phyloP scores from a whole-genome alignment of 2,113 vertebrate species.

The Sphyrna mokarran region DNA sequence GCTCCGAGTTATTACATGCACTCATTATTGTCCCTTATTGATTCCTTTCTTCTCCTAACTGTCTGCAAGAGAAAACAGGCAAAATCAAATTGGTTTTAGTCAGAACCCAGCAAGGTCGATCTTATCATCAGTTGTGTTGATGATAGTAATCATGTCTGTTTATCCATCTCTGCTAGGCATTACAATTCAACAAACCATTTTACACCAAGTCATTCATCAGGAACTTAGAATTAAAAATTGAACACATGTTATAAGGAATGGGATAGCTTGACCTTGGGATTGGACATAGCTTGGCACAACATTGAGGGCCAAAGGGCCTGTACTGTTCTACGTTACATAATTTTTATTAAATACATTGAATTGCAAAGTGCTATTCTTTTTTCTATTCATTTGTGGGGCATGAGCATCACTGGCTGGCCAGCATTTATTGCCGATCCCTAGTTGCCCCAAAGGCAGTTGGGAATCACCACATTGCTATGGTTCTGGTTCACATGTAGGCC shows the following conservation, averaged over 20 bases:
- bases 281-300: too few species aligned
- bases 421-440: too few species aligned
- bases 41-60: background rate
- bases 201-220: background rate
- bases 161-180: background rate
- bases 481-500: too few species aligned
- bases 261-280: too few species aligned
- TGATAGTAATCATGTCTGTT: background rate
- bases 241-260: too few species aligned
- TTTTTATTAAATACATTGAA: background rate
- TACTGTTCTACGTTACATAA: background rate
- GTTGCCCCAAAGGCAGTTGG: too few species aligned
- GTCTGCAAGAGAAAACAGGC: background rate
- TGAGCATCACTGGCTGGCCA: too few species aligned
- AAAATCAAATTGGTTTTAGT: background rate
- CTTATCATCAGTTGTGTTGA: background rate
- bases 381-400: too few species aligned
- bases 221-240: background rate
- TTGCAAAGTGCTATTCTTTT: background rate
- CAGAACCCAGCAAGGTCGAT: background rate
- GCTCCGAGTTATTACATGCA: background rate
- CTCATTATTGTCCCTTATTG: conserved; percentile 22
- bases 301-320: too few species aligned
- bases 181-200: conserved; percentile 12
- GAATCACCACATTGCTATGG: too few species aligned